Evolutionary conservation across 92 coral and sea anemone genomes (phyloP), one percentile per base, ranked within the genome.

Genomic region (Siderastrea radians): DNA sequence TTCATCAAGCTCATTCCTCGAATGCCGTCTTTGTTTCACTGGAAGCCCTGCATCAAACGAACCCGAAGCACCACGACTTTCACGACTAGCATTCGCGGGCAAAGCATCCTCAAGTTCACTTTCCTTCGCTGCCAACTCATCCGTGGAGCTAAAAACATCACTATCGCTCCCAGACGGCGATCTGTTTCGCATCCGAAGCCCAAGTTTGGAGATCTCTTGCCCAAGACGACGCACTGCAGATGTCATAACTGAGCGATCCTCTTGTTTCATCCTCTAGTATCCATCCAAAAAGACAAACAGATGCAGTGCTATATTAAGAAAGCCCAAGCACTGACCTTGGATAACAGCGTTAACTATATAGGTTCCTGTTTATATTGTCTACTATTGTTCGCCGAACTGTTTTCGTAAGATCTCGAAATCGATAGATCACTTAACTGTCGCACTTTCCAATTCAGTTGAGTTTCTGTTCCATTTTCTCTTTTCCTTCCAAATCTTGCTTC

Each of bases 341-440:
- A 55, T 83, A 74, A 84, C 48, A 55, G 14, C 46, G 68, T 44
- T 82, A 62, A 73, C 80, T 83, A 84, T 61, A 44, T 48, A 3
- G 74, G 79, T 73, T 84, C 87, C 59, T 84, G 87, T 84, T 84
- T 84, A 84, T 84, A 72, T 84, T 84, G 87, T 49, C 44, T 62
- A 64, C 80, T 74, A 73, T 51, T 84, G 43, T 73, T 57, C 68
- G 11, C 63, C 68, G 38, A 74, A 74, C 49, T 84, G 87, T 84
- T 83, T 83, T 59, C 79, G 15, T 73, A 72, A 61, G 87, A 83
- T 83, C 61, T 68, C 48, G 71, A 60, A 10, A 53, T 50, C 67
- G 80, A 74, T 50, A 73, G 60, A 84, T 84, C 80, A 47, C 73
- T 63, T 51, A 72, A 26, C 69, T 53, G 17, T 52, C 77, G 45